Base-by-base conservation (phyloP, 2,113 vertebrate genomes). In the Ptychochromis oligacanthus region DNA sequence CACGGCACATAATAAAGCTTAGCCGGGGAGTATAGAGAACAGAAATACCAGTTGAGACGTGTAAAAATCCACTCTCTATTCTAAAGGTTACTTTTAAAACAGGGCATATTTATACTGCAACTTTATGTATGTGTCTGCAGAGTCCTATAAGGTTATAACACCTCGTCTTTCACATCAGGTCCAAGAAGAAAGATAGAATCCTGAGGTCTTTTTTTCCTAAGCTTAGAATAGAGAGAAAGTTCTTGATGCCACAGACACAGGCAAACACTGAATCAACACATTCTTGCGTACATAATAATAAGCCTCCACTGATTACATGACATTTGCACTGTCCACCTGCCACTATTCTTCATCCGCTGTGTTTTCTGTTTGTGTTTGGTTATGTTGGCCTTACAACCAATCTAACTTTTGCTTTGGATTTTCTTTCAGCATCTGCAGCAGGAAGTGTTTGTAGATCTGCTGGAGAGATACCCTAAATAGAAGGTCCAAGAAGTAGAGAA, bases 61-160 rank as follows among this genome's bases (percentile, higher is more conserved):
- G 67, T 72, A 54, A 72, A 72, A 72, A 14, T 43, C 46, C 18
- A 0, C 67, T 72, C 67, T 54, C 46, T 72, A 31, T 54, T 72
- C 67, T 72, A 72, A 52, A 72, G 67, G 67, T 72, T 72, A 54
- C 46, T 31, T 72, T 31, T 54, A 72, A 72, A 72, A 72, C 46
- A n/a, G 26, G 26, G 31, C 46, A 72, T 52, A 34, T 72, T 54
- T 72, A 72, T 54, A 34, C 67, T 14, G 46, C 46, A 72, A 28
- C 26, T 54, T 54, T 72, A 72, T 72, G 18, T 52, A 0, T 13
- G 43, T 72, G 26, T 72, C 67, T 31, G 26, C 46, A 72, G 43
- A 20, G 43, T 54, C 18, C 46, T 9, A 8, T 34, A 72, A 72
- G 46, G 67, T 54, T 31, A 54, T 28, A 72, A 54, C 18, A 54